Percentiles rank a stretch among this genome's conserved stretches.
These are phyloP conservation scores for Rhamphomyia laevipes DNA, from an alignment of 2,888 invertebrate species.

Conservation along the genomic window DNA sequence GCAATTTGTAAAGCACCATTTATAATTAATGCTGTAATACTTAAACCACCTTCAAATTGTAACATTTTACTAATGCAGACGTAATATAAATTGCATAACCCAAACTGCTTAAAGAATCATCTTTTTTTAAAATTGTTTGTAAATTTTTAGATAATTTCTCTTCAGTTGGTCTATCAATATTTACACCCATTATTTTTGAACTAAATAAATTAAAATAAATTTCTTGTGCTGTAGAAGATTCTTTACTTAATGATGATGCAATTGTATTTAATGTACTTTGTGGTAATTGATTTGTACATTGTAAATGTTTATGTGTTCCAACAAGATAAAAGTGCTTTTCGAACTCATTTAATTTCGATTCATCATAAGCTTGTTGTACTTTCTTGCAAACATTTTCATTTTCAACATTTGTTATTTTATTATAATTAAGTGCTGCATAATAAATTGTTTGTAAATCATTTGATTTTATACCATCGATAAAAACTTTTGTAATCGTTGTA, in stretches of 20 bases:
- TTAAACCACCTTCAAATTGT: conserved; percentile 86
- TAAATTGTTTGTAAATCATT: conserved; percentile 56
- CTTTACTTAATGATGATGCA: conserved; percentile 49
- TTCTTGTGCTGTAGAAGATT: conserved; percentile 53
- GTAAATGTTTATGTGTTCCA: conserved; percentile 47
- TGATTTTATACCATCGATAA: conserved; percentile 39
- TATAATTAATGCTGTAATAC: conserved; percentile 56
- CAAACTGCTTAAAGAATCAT: conserved; percentile 66
- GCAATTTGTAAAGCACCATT: conserved; percentile 49
- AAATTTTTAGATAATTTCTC: conserved; percentile 60
- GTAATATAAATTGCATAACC: conserved; percentile 77
- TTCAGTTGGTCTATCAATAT: conserved; percentile 52
- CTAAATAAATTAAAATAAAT: conserved; percentile 63
- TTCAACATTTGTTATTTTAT: conserved; percentile 49
- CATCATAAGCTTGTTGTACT: conserved; percentile 22
- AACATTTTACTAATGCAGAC: conserved; percentile 61
- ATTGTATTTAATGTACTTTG: conserved; percentile 42
- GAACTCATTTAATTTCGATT: conserved; percentile 38
- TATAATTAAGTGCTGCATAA: conserved; percentile 62
- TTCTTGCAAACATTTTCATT: conserved; percentile 42
- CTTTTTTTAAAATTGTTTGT: conserved; percentile 67
- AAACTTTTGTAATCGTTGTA: conserved; percentile 34
- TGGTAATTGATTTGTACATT: conserved; percentile 42
- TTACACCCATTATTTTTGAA: conserved; percentile 54
- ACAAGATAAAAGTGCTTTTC: conserved; percentile 56